A percentile compares a stretch with the other conserved stretches of the same genome.
These are phyloP conservation scores for Morus bassanus DNA, from an alignment of 2,797 vertebrate genomes.

Conservation along the genomic window DNA sequence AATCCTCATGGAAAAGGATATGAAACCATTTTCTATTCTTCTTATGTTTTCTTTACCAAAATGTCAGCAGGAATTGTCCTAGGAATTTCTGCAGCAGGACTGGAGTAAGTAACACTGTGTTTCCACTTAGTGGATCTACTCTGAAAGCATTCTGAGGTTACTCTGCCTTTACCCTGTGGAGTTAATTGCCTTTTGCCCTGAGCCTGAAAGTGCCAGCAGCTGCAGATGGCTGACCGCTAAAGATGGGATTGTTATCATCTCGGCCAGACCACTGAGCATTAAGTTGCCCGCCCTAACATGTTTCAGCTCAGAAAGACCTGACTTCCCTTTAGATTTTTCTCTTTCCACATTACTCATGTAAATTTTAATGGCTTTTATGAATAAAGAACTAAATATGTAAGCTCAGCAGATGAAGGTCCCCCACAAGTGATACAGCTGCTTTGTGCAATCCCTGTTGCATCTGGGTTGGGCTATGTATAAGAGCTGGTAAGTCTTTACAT, in stretches of 20 bases:
- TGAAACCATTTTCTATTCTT: conserved; percentile 98
- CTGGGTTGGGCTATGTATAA: background rate
- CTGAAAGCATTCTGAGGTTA: conserved; percentile 7
- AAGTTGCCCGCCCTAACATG: background rate
- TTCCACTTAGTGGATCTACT: background rate
- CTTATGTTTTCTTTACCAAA: conserved; percentile 96
- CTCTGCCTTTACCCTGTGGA: background rate
- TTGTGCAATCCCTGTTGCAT: background rate
- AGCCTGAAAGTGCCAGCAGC: background rate
- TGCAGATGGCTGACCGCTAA: conserved; percentile 6
- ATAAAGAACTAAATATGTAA: background rate
- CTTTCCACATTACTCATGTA: background rate
- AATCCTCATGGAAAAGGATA: conserved; percentile 86
- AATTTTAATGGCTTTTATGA: background rate
- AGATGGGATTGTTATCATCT: background rate
- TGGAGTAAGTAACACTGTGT: conserved; percentile 84
- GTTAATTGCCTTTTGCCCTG: background rate
- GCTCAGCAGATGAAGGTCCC: background rate
- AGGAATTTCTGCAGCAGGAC: conserved; percentile 91
- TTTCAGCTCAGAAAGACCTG: background rate
- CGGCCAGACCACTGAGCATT: background rate
- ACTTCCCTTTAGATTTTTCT: background rate
- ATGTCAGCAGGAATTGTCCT: conserved; percentile 89
- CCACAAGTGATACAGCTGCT: background rate
- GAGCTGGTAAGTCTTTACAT: background rate